Evolutionary conservation across 2,888 invertebrate species (phyloP).

Genomic region (Chrysolina haemoptera): DNA sequence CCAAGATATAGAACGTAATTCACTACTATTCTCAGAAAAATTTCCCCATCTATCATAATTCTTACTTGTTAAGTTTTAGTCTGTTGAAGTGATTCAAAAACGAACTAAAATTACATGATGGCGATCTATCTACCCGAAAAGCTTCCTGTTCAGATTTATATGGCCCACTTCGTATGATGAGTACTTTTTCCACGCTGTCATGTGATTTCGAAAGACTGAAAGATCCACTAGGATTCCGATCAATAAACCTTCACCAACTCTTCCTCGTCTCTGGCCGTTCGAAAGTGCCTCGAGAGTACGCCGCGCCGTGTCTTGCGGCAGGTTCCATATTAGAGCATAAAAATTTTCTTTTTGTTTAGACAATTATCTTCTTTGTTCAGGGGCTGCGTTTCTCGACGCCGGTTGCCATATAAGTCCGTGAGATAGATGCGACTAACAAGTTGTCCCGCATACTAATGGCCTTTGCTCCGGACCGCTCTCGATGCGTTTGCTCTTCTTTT

Average conservation of each 20-base stretch:
- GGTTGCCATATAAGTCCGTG: conserved; percentile 46
- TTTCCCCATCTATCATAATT: too few relatives aligned
- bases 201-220: too few relatives aligned
- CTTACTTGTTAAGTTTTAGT: too few relatives aligned
- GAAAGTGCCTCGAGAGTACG: conserved; percentile 20
- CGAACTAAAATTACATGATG: too few relatives aligned
- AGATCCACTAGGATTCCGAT: background rate
- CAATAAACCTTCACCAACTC: background rate
- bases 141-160: too few relatives aligned
- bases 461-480: conserved; percentile 25
- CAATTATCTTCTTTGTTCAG: conserved; percentile 43
- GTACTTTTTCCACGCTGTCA: too few relatives aligned
- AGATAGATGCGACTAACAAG: conserved; percentile 46
- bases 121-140: too few relatives aligned
- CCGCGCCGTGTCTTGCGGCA: conserved; percentile 22
- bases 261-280: conserved; percentile 8
- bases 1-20: too few relatives aligned
- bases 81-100: too few relatives aligned
- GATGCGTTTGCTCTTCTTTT: conserved; percentile 28
- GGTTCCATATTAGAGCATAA: conserved; percentile 45
- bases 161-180: too few relatives aligned
- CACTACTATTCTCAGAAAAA: too few relatives aligned
- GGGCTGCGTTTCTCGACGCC: conserved; percentile 33
- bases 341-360: conserved; percentile 39
- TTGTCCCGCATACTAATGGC: conserved; percentile 46